A percentile compares a stretch with the other conserved stretches of the same genome.
Evolutionary conservation across 2,888 invertebrate species (phyloP).

Genomic region (Parnassius orleans): DNA sequence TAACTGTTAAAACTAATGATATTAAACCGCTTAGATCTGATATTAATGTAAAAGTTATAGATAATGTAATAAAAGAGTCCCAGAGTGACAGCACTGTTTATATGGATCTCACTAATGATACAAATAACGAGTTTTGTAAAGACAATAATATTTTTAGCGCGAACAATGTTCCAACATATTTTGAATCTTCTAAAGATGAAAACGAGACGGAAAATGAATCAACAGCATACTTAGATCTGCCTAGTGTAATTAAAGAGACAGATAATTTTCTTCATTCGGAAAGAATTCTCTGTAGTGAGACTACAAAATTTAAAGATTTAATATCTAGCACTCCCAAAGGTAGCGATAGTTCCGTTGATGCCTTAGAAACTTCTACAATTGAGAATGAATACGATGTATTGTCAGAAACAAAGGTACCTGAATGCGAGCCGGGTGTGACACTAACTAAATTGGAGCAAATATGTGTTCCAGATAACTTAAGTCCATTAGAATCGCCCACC

Average conservation of each 20-base stretch:
- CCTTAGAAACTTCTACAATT: slow-evolving; percentile 40
- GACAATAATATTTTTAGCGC: slow-evolving; percentile 40
- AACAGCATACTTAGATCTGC: slow-evolving; percentile 69
- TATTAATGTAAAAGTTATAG: slow-evolving; percentile 29
- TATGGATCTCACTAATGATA: slow-evolving; percentile 66
- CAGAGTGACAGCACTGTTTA: slow-evolving; percentile 51
- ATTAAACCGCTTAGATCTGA: slow-evolving; percentile 25
- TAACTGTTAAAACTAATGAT: slow-evolving; percentile 23
- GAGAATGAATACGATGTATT: slow-evolving; percentile 40
- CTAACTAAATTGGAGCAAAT: slow-evolving; percentile 57
- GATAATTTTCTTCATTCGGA: slow-evolving; percentile 60
- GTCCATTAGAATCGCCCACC: slow-evolving; percentile 71
- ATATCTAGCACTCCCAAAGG: slow-evolving; percentile 63
- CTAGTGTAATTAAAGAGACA: slow-evolving; percentile 55
- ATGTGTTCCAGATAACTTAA: slow-evolving; percentile 54
- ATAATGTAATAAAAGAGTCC: slow-evolving; percentile 35
- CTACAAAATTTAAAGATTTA: slow-evolving; percentile 37
- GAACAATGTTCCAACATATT: slow-evolving; percentile 42
- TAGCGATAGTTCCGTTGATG: slow-evolving; percentile 54
- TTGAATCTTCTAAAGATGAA: slow-evolving; percentile 39
- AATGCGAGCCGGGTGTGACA: slow-evolving; percentile 44
- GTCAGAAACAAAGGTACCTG: slow-evolving; percentile 49
- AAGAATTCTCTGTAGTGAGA: slow-evolving; percentile 44
- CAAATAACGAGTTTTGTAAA: slow-evolving; percentile 49
- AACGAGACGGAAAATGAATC: slow-evolving; percentile 51